These are phyloP conservation scores for Columba livia DNA, from an alignment of 2,113 vertebrate genomes.

Conservation along the genomic window DNA sequence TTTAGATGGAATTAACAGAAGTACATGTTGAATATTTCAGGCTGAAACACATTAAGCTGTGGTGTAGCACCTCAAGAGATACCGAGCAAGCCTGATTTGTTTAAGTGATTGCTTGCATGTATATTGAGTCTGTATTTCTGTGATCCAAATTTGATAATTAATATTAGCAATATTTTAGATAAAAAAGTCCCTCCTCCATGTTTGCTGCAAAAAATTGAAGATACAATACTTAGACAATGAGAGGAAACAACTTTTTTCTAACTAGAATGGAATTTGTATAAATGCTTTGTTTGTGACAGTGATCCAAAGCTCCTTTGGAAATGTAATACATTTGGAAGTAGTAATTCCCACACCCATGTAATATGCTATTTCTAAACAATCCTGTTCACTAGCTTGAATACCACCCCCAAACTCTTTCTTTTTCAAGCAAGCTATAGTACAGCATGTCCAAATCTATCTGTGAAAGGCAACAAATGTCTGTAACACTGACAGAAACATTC, in stretches of 20 bases:
- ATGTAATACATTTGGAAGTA: constrained; percentile 13
- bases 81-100: not conserved
- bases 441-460: not conserved
- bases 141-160: not conserved
- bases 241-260: constrained; percentile 25
- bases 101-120: not conserved
- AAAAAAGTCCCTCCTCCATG: not conserved
- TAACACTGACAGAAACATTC: not conserved
- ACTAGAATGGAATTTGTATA: constrained; percentile 55
- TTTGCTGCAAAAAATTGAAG: not conserved
- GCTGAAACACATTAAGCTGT: not conserved
- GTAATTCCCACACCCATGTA: constrained; percentile 10
- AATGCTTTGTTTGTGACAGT: constrained; percentile 26
- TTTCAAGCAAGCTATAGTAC: not conserved
- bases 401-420: not conserved
- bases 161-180: not conserved
- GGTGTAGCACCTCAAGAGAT: not conserved
- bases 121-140: not conserved
- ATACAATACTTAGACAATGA: constrained; percentile 4
- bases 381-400: not conserved
- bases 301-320: constrained; percentile 31
- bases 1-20: not conserved
- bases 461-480: not conserved
- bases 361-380: constrained; percentile 29
- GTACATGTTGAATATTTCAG: not conserved